These are phyloP conservation scores for Percopsis omiscomaycus DNA, from an alignment of 2,797 vertebrate genomes.

Conservation along the genomic window DNA sequence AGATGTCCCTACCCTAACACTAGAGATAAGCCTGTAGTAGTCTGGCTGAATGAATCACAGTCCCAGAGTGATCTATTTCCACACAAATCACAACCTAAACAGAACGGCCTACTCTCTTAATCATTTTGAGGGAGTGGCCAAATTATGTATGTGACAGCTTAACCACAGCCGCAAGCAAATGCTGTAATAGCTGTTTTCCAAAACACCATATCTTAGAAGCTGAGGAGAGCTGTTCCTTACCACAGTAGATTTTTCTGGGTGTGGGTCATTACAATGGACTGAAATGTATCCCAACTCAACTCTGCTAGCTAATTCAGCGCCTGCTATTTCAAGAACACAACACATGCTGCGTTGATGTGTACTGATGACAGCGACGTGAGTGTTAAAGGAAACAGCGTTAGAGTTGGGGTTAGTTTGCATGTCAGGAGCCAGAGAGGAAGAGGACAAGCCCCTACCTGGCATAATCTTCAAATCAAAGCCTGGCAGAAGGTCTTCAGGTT, in stretches of 20 bases:
- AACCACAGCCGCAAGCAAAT: constrained; percentile 60
- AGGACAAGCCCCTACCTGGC: constrained; percentile 91
- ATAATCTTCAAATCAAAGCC: constrained; percentile 98
- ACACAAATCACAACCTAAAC: constrained; percentile 33
- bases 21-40: constrained; percentile 25
- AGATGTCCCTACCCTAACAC: constrained; percentile 18
- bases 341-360: constrained; percentile 1
- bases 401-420: constrained; percentile 50
- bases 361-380: not conserved
- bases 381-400: constrained; percentile 15
- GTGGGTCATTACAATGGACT: constrained; percentile 17
- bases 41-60: constrained; percentile 26
- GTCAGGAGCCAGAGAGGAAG: constrained; percentile 65
- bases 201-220: constrained; percentile 22
- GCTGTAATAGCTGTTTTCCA: constrained; percentile 66
- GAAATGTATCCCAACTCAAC: constrained; percentile 6
- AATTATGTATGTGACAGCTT: constrained; percentile 29
- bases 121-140: constrained; percentile 22
- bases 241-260: constrained; percentile 36
- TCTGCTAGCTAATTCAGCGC: constrained; percentile 1
- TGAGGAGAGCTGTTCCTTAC: constrained; percentile 6
- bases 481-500: constrained; percentile 96
- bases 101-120: constrained; percentile 12
- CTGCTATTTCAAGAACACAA: constrained; percentile 17
- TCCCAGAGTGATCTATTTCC: constrained; percentile 14